Conservation (phyloP, 2,888 invertebrate genomes). For the Drosophila subquinaria region DNA sequence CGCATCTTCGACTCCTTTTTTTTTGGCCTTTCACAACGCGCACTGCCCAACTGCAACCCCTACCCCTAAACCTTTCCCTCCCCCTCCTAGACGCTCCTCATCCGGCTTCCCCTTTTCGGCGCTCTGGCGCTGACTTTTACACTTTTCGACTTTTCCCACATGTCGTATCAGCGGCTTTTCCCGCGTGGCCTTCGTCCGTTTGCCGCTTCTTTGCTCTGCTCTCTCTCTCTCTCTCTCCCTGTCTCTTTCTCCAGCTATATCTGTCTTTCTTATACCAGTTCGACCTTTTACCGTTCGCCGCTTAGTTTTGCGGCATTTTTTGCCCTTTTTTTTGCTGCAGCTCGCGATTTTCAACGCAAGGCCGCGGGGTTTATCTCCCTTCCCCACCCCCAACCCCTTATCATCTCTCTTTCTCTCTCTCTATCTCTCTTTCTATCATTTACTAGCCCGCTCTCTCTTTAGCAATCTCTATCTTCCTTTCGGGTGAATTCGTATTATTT, state of each 20-base stretch:
- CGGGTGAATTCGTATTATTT: conserved; percentile 82
- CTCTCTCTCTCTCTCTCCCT: background rate
- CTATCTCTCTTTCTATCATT: background rate
- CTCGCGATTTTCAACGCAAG: conserved; percentile 72
- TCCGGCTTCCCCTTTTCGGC: conserved; percentile 11
- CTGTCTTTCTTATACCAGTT: background rate
- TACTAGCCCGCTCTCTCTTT: background rate
- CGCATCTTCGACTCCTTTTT: conserved; percentile 58
- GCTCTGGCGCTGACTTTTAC: conserved; percentile 63
- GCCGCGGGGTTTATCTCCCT: conserved; percentile 60
- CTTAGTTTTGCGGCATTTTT: conserved; percentile 51
- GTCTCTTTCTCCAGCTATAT: background rate
- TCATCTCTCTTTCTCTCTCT: conserved; percentile 7
- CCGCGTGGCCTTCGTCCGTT: conserved; percentile 70
- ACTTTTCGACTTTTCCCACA: conserved; percentile 79
- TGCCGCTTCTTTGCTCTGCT: conserved; percentile 6
- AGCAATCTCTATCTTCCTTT: conserved; percentile 42
- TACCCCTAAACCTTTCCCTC: background rate
- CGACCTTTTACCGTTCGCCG: conserved; percentile 45
- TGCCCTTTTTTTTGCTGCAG: conserved; percentile 55
- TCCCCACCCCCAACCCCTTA: conserved; percentile 1
- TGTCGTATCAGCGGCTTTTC: conserved; percentile 76
- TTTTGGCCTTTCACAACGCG: conserved; percentile 10
- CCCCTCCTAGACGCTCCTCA: background rate
- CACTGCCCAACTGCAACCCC: conserved; percentile 12